Evolutionary conservation across 2,797 vertebrate genomes (phyloP), one percentile per base, ranked within the genome.

Genomic region (Leptodactylus fallax): DNA sequence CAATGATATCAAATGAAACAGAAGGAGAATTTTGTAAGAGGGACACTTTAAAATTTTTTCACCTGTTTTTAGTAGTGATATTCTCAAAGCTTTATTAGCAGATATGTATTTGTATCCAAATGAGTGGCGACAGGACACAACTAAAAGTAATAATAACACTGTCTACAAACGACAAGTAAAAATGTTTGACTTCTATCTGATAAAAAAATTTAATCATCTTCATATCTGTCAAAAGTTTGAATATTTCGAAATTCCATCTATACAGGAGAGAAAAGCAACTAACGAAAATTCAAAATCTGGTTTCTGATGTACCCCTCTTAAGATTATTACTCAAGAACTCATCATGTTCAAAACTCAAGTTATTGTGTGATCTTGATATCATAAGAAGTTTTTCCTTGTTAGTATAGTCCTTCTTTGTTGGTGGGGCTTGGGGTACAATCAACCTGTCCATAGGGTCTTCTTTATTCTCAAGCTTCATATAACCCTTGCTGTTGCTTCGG

Each of bases 341-440:
- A 47, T 98, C 97, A 3, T 97, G 97, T 93, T 99, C 98, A 89
- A 99, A 99, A 93, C 97, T 99, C 91, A 99, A 95, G 91, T 99
- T 99, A 91, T 99, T 99, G 76, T 99, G 98, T 3, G 98, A 99
- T 91, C 97, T 96, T 10, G 98, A 99, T 90, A 99, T 99, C 98
- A 99, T 99, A 51, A 99, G 96, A 89, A 99, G 96, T 92, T 99
- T 99, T 92, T 99, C 98, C 51, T 98, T 97, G 92, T 99, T 98
- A 67, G 97, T 99, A 87, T 97, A 99, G 93, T 98, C 97, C 16
- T 96, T 96, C 90, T 96, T 97, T 12, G 87, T 91, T 0, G 94
- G 89, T n/a, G 81, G 84, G 47, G 85, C 85, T 4, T 95, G 93
- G 45, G 95, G 93, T 3, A 96, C 97, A 77, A 96, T 93, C 90